Percentiles rank a stretch among this genome's conserved stretches.
These are phyloP conservation scores for Drosophila engyochracea DNA, from an alignment of 2,888 invertebrate genomes.

Conservation along the genomic window DNA sequence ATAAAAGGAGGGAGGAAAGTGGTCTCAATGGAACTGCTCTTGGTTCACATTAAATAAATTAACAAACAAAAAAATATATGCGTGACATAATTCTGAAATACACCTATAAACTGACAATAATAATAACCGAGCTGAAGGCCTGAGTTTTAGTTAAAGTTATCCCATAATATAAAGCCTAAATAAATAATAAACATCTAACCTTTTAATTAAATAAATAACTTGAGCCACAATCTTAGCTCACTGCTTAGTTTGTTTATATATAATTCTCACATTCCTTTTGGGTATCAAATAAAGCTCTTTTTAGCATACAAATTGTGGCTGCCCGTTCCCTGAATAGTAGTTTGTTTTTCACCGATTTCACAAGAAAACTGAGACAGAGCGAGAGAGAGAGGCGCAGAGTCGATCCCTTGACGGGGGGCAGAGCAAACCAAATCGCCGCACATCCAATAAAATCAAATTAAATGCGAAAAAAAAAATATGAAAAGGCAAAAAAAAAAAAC, in stretches of 20 bases:
- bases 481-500: constrained; percentile 16
- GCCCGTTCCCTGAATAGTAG: constrained; percentile 30
- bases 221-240: background rate
- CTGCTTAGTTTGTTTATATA: background rate
- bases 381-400: constrained; percentile 4
- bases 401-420: constrained; percentile 6
- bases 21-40: background rate
- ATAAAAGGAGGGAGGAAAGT: background rate
- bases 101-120: background rate
- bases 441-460: constrained; percentile 73
- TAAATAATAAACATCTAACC: background rate
- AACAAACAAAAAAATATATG: background rate
- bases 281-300: constrained; percentile 22
- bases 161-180: background rate
- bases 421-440: constrained; percentile 23
- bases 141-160: background rate
- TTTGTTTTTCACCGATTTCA: constrained; percentile 25
- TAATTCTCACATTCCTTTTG: constrained; percentile 10
- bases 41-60: background rate
- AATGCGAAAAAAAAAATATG: constrained; percentile 59
- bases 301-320: constrained; percentile 50
- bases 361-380: background rate
- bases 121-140: background rate
- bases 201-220: constrained; percentile 3
- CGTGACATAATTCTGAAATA: background rate